Base-by-base conservation (phyloP, 2,888 invertebrate species). In the Ditula angustiorana region DNA sequence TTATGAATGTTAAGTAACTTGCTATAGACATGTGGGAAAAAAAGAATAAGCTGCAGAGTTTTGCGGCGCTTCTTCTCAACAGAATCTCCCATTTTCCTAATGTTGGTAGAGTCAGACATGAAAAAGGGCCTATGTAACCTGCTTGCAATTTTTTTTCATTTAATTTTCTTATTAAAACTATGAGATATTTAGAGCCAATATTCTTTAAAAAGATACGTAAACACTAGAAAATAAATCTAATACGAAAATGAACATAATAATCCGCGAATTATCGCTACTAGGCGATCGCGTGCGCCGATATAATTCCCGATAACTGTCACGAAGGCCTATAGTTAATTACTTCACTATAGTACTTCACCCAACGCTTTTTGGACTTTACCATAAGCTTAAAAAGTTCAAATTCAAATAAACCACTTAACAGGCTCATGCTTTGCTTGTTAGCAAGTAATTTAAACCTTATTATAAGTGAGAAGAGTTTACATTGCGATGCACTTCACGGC, bases 261-360 rank as follows among this genome's bases (percentile, higher is more conserved):
- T 58, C 50, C 37, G 44, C 50, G 35, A 63, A 57, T 57, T 37
- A 62, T 52, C 57, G 50, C 41, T 41, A 0, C 41, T 10, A 19
- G 19, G 33, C n/a, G 13, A 44, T 63, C 63, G 63, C 63, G 63
- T 63, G 63, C 41, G 19, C 24, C 21, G 63, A 63, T 58, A 26
- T 10, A 16, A 58, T 57, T 46, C 19, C 23, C 44, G 50, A 58
- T 57, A 63, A 44, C 26, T 41, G 41, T 41, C 63, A 63, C 63
- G 57, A 58, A 58, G 46, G 53, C 53, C 57, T 50, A 50, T 21
- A 62, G 50, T 57, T 63, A 63, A 63, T 63, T 63, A 63, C 63
- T 63, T 62, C 41, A 57, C 62, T 62, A 50, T 10, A 21, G 24
- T 50, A 46, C 11, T 16, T 49, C 0, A 23, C 2, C 4, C 11